A percentile compares a stretch with the other conserved stretches of the same genome.
Evolutionary conservation across 2,113 vertebrate genomes (phyloP).

Genomic region (Centrocercus urophasianus): DNA sequence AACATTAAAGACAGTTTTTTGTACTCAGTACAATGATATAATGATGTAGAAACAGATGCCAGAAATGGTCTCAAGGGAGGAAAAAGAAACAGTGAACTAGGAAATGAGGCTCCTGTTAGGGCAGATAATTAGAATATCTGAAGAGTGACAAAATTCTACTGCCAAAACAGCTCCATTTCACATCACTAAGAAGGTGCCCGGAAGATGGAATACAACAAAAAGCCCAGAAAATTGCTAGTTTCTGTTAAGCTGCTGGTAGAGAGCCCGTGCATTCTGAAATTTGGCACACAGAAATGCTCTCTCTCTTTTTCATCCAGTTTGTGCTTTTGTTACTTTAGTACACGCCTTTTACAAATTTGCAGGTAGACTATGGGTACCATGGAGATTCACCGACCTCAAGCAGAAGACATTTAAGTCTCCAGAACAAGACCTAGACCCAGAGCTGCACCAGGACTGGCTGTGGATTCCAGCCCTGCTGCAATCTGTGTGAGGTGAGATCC

Average conservation of each 20-base stretch:
- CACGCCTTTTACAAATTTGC: background rate
- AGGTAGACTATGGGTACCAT: background rate
- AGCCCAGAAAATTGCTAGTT: background rate
- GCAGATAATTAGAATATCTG: slow-evolving; percentile 62
- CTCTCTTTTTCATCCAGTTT: background rate
- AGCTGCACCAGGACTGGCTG: background rate
- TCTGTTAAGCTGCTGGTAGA: background rate
- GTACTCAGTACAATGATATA: background rate
- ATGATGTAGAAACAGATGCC: slow-evolving; percentile 36
- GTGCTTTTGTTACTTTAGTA: background rate
- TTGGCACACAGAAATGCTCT: background rate
- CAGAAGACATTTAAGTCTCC: background rate
- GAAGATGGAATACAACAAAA: background rate
- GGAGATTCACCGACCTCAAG: background rate
- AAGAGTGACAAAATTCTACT: slow-evolving; percentile 45
- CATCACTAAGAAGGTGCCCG: background rate
- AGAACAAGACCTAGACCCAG: background rate
- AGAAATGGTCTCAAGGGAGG: slow-evolving; percentile 33
- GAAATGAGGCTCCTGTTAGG: slow-evolving; percentile 47
- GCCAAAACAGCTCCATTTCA: slow-evolving; percentile 5
- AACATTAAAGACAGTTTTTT: slow-evolving; percentile 54
- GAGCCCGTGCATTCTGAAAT: background rate
- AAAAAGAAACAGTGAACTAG: slow-evolving; percentile 53
- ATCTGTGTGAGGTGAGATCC: background rate
- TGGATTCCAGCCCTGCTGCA: background rate